Base-by-base conservation (phyloP, 2,113 vertebrate species). In the Megalops atlanticus region DNA sequence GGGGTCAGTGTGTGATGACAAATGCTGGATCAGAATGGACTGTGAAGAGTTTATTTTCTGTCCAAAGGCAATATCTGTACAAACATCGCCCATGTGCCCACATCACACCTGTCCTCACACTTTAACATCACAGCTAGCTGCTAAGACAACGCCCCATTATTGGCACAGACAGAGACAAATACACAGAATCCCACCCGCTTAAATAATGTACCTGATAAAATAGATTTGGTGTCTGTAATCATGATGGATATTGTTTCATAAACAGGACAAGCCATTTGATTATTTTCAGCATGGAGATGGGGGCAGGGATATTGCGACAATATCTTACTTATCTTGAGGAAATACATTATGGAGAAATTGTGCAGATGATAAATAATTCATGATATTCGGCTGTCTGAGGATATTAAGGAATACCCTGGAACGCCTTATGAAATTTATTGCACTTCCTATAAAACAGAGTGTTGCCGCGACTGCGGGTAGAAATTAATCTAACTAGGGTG, bases 221-320 rank as follows among this genome's bases (percentile, higher is more conserved):
- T 85, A 85, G 87, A 91, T 91, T 88, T 92, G 88, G 91, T 91
- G 90, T 86, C 88, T 85, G 82, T 80, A 74, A 91, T 89, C 89
- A 89, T 92, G 92, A 93, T 92, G 88, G 92, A 93, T 92, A 87
- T 88, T 89, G 79, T 90, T 93, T 94, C 90, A 93, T 91, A 91
- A 92, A 90, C 84, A 86, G 89, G 89, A 86, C 87, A 89, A 88
- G 87, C 88, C 85, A 86, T 84, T 84, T 85, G 83, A 89, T 92
- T 90, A 91, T 90, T 93, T 87, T 80, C 74, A 81, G 81, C 85
- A 81, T 85, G 78, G 81, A 84, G 80, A 83, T 49, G 82, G 84
- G 84, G 79, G 85, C 88, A 83, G 76, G 85, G 86, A 86, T 89
- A 91, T 91, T 86, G 68, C 76, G 70, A 91, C 80, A 83, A 82